phyloP scores from a whole-genome alignment of 1,140 invertebrate genomes.

The Lasioglossum baleicum region DNA sequence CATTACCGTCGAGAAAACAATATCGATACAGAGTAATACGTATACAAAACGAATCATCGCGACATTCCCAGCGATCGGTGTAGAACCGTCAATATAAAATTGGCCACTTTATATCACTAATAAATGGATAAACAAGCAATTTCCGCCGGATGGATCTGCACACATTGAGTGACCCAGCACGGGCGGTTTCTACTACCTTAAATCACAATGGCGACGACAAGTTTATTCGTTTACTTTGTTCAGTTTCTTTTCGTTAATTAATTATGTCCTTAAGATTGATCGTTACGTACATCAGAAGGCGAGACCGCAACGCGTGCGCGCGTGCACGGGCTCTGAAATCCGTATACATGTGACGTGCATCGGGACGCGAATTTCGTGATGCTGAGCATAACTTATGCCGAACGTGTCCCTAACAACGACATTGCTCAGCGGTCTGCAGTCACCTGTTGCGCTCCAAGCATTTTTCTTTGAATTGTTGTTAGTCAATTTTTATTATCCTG shows the following conservation, averaged over 20 bases:
- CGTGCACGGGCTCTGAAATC: constrained; percentile 36
- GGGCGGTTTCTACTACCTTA: constrained; percentile 59
- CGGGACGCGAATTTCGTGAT: constrained; percentile 1
- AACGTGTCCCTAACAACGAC: not conserved
- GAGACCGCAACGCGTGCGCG: constrained; percentile 23
- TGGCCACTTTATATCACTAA: not conserved
- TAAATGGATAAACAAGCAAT: constrained; percentile 11
- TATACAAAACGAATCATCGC: no score
- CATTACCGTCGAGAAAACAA: not conserved
- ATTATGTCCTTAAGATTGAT: constrained; percentile 57
- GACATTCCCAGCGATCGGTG: not conserved
- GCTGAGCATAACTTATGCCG: not conserved
- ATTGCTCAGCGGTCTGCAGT: no score
- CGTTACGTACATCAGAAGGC: constrained; percentile 48
- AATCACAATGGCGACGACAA: constrained; percentile 73
- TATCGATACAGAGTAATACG: not conserved
- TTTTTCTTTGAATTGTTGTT: no score
- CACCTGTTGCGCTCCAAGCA: no score
- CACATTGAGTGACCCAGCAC: constrained; percentile 27
- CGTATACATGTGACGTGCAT: constrained; percentile 41
- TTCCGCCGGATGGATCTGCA: constrained; percentile 51
- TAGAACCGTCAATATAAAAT: not conserved
- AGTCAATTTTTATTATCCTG: no score
- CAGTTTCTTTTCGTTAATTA: constrained; percentile 18
- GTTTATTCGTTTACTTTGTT: constrained; percentile 63